Conservation (phyloP, 2,888 invertebrate genomes). For the Rhimphoctona megacephalus region DNA sequence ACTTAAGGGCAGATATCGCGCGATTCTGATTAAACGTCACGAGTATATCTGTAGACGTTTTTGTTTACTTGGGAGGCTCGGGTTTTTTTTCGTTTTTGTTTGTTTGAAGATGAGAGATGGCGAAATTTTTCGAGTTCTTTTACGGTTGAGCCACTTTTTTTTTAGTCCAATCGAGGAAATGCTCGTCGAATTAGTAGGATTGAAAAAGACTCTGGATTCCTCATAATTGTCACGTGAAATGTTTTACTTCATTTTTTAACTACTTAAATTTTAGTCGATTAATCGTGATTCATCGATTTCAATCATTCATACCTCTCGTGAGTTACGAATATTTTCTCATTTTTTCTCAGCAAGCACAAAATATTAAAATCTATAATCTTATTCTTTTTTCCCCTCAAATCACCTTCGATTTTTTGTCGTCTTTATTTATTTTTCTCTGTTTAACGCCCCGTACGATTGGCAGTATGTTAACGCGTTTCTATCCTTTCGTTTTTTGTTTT, state of each 20-base stretch:
- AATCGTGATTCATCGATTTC: slow-evolving; percentile 21
- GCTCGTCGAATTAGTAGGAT: slow-evolving; percentile 6
- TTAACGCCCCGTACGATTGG: slow-evolving; percentile 80
- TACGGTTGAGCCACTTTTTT: background rate
- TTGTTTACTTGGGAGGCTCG: background rate
- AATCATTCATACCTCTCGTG: slow-evolving; percentile 45
- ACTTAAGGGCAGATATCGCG: slow-evolving; percentile 83
- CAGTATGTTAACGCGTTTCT: slow-evolving; percentile 80
- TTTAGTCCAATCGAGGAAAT: slow-evolving; percentile 24
- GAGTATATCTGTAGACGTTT: slow-evolving; percentile 65
- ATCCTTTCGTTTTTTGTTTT: slow-evolving; percentile 47
- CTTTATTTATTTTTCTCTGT: slow-evolving; percentile 37
- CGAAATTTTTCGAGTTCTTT: background rate
- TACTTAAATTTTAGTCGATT: slow-evolving; percentile 60
- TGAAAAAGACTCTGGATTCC: slow-evolving; percentile 8
- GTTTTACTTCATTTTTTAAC: slow-evolving; percentile 25
- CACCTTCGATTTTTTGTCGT: background rate
- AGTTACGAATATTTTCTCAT: slow-evolving; percentile 68
- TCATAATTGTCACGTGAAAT: background rate
- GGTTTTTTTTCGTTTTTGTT: background rate
- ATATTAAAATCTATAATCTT: slow-evolving; percentile 76
- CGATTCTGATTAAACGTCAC: slow-evolving; percentile 77
- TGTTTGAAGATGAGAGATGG: background rate
- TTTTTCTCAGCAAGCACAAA: slow-evolving; percentile 75
- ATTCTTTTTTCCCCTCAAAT: background rate